phyloP scores from a whole-genome alignment of 2,113 vertebrate genomes.

The Bostrychus sinensis region DNA sequence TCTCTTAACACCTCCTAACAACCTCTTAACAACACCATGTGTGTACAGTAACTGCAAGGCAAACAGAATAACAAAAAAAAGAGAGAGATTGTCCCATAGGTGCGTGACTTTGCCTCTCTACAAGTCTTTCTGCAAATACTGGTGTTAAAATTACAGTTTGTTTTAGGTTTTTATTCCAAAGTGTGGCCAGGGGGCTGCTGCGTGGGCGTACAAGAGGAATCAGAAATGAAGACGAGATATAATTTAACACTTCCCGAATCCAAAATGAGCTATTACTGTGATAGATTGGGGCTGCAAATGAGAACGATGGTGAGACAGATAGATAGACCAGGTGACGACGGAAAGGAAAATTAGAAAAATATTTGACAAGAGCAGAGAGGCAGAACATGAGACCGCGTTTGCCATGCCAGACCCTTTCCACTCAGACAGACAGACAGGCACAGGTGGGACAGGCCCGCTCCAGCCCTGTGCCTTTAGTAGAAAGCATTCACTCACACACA shows the following conservation, averaged over 20 bases:
- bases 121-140: background rate
- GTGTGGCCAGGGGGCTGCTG: background rate
- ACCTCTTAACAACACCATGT: background rate
- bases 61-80: background rate
- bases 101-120: background rate
- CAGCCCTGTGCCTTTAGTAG: slow-evolving; percentile 33
- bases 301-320: background rate
- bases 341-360: slow-evolving; percentile 9
- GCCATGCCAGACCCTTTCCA: slow-evolving; percentile 35
- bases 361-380: slow-evolving; percentile 7
- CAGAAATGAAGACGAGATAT: background rate
- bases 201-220: background rate
- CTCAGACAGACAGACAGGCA: slow-evolving; percentile 66
- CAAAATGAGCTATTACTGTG: background rate
- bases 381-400: slow-evolving; percentile 64
- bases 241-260: slow-evolving; percentile 2
- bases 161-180: background rate
- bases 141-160: slow-evolving; percentile 2
- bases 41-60: background rate
- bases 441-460: slow-evolving; percentile 62
- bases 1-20: background rate
- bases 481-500: slow-evolving; percentile 21
- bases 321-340: slow-evolving; percentile 3
- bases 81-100: background rate
- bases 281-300: background rate